phyloP scores from a whole-genome alignment of 2,888 invertebrate species.

The Dilophus febrilis region DNA sequence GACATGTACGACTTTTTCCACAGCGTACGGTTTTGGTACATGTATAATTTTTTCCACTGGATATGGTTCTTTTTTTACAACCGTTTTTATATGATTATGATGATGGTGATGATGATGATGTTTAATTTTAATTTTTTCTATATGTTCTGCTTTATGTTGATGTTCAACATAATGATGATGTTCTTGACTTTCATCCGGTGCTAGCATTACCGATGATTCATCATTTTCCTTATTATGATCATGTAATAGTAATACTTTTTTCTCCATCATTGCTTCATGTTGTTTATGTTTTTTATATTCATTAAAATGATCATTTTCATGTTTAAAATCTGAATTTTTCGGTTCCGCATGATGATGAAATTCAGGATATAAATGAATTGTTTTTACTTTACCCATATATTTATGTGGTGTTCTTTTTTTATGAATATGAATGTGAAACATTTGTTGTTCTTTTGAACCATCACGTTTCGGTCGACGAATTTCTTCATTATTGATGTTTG shows the following conservation, averaged over 20 bases:
- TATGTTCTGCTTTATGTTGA: conserved; percentile 46
- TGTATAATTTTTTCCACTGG: conserved; percentile 18
- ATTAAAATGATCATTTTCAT: too few relatives aligned
- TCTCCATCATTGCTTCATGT: conserved; percentile 2
- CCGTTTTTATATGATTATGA: conserved; percentile 43
- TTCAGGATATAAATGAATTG: conserved; percentile 5
- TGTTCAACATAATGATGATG: conserved; percentile 21
- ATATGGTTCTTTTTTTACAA: conserved; percentile 33
- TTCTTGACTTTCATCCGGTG: conserved; percentile 9
- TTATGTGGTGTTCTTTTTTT: too few relatives aligned
- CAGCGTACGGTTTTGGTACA: too few relatives aligned
- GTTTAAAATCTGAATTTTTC: too few relatives aligned
- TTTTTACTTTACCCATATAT: conserved; percentile 4
- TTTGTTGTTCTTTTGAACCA: too few relatives aligned
- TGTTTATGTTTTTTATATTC: too few relatives aligned
- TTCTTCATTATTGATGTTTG: too few relatives aligned
- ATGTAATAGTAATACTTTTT: conserved; percentile 5
- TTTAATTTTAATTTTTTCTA: conserved; percentile 26
- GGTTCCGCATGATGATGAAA: too few relatives aligned
- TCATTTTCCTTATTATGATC: conserved; percentile 9
- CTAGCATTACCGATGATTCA: conserved; percentile 7
- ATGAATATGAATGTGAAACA: too few relatives aligned
- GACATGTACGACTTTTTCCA: conserved; percentile 26
- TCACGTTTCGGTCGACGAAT: too few relatives aligned
- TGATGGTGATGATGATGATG: conserved; percentile 50